phyloP scores from a whole-genome alignment of 1,140 invertebrate genomes.

The Caenorhabditis remanei region DNA sequence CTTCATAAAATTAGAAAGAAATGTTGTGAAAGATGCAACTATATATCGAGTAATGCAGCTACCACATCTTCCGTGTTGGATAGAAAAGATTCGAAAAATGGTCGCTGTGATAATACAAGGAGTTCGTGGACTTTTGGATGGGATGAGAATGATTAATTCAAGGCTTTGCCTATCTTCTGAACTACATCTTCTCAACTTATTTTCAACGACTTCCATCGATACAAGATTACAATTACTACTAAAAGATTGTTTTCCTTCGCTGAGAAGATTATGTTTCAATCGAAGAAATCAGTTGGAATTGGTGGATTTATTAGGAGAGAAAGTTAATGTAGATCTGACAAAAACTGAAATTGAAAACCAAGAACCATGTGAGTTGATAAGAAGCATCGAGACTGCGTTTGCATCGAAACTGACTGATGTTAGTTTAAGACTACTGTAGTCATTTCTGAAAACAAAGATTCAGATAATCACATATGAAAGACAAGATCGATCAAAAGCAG shows the following conservation, averaged over 20 bases:
- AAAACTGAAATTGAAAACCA: constrained; percentile 13
- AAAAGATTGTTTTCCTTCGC: constrained; percentile 49
- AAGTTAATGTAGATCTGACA: constrained; percentile 20
- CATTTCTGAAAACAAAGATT: background rate
- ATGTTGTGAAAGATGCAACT: constrained; percentile 36
- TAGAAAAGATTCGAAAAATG: background rate
- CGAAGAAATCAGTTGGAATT: constrained; percentile 49
- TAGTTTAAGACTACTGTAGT: background rate
- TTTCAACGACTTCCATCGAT: constrained; percentile 50
- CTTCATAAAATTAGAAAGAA: constrained; percentile 9
- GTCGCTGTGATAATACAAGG: constrained; percentile 49
- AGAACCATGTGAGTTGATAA: constrained; percentile 5
- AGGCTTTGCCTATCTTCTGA: constrained; percentile 50
- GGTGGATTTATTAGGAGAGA: constrained; percentile 4
- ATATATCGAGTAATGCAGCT: constrained; percentile 52
- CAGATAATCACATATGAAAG: constrained; percentile 33
- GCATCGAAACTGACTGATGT: constrained; percentile 47
- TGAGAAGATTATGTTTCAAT: constrained; percentile 50
- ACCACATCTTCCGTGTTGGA: constrained; percentile 41
- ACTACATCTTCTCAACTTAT: constrained; percentile 5
- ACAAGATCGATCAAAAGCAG: constrained; percentile 40
- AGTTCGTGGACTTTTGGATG: constrained; percentile 50
- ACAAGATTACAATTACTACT: constrained; percentile 38
- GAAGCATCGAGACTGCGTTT: constrained; percentile 28
- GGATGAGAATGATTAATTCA: constrained; percentile 35